Conservation (phyloP, 2,113 vertebrate genomes). For the Brachirus orientalis region DNA sequence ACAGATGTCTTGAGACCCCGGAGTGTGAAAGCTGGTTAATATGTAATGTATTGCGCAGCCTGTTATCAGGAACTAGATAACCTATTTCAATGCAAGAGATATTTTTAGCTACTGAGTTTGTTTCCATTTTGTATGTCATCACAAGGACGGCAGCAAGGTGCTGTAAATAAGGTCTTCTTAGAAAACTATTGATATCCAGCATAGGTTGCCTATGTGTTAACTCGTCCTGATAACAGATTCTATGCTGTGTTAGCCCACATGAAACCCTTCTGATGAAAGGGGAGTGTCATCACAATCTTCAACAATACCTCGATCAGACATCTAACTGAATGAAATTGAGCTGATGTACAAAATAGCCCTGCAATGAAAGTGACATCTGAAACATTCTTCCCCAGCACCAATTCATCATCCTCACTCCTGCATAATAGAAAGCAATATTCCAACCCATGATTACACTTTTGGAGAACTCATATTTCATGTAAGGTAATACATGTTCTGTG, state of each 20-base stretch:
- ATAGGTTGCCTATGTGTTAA: conserved; percentile 31
- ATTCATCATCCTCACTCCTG: conserved; percentile 74
- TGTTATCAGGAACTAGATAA: conserved; percentile 65
- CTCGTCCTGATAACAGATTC: conserved; percentile 54
- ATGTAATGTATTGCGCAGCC: conserved; percentile 63
- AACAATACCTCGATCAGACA: conserved; percentile 57
- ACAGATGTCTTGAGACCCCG: conserved; percentile 34
- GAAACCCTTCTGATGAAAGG: conserved; percentile 60
- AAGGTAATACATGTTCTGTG: conserved; percentile 60
- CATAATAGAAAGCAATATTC: conserved; percentile 79
- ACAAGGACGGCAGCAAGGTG: conserved; percentile 37
- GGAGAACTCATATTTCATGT: conserved; percentile 73
- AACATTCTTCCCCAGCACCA: conserved; percentile 53
- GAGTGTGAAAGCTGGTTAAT: conserved; percentile 68
- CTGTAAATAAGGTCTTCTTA: conserved; percentile 36
- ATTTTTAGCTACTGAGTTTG: conserved; percentile 58
- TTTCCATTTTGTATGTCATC: conserved; percentile 49
- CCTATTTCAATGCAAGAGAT: conserved; percentile 54
- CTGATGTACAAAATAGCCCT: conserved; percentile 61
- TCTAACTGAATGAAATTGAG: conserved; percentile 61
- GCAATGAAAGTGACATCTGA: conserved; percentile 67
- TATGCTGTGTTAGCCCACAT: conserved; percentile 34
- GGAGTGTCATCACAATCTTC: conserved; percentile 60
- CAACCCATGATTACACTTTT: conserved; percentile 75
- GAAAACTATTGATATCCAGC: conserved; percentile 14